phyloP scores from a whole-genome alignment of 2,797 vertebrate genomes.

The Sebastes cheni region DNA sequence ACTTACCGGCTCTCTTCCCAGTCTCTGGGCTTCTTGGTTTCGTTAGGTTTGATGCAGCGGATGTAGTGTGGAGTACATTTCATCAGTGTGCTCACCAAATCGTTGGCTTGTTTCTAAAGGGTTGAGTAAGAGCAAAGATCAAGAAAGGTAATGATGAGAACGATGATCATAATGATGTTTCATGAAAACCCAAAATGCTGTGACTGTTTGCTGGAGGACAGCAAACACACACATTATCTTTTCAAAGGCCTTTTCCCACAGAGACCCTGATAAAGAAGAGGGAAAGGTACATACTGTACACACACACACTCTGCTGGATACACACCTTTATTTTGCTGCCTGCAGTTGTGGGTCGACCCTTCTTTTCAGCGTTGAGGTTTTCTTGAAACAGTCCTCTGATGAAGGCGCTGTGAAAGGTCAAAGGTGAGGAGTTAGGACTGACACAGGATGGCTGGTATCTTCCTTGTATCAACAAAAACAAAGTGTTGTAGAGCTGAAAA shows the following conservation, averaged over 20 bases:
- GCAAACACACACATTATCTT: slow-evolving; percentile 15
- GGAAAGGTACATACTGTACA: not conserved
- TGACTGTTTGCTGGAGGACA: not conserved
- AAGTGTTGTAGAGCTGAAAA: not conserved
- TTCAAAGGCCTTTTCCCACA: slow-evolving; percentile 8
- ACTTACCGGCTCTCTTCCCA: slow-evolving; percentile 97
- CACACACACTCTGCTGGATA: not conserved
- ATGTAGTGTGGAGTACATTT: slow-evolving; percentile 99
- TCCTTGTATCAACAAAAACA: not conserved
- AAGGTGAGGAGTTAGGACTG: slow-evolving; percentile 12
- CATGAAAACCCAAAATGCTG: not conserved
- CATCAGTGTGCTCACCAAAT: slow-evolving; percentile 96
- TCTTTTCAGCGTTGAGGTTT: slow-evolving; percentile 97
- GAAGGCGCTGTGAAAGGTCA: slow-evolving; percentile 85
- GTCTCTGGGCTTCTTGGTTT: slow-evolving; percentile 95
- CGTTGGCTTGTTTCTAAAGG: slow-evolving; percentile 95
- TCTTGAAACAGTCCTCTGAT: slow-evolving; percentile 95
- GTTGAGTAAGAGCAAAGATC: slow-evolving; percentile 9
- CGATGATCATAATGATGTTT: not conserved
- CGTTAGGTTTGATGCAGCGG: slow-evolving; percentile 99
- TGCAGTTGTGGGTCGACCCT: slow-evolving; percentile 95
- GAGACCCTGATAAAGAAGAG: not conserved
- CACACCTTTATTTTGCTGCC: slow-evolving; percentile 98
- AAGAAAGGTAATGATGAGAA: not conserved
- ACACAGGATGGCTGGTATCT: not conserved